phyloP scores from a whole-genome alignment of 2,797 vertebrate genomes.

The Molossus alvarezi region DNA sequence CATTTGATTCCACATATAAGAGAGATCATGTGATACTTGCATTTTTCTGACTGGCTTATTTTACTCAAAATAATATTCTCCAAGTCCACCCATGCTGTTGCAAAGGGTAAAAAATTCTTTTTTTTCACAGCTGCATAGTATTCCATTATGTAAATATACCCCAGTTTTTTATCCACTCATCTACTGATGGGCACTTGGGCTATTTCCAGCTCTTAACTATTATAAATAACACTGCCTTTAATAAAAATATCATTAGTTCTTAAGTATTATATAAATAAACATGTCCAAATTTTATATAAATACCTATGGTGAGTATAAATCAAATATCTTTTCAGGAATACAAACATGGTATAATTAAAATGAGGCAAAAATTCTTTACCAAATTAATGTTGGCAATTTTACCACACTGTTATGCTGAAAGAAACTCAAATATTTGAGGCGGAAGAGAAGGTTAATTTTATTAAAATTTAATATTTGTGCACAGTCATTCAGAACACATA shows the following conservation, averaged over 20 bases:
- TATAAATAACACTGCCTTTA: neutral
- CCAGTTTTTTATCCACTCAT: no score
- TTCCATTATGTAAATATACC: no score
- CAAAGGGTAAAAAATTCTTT: no score
- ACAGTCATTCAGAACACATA: neutral
- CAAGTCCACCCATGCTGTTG: no score
- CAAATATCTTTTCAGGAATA: conserved; percentile 4
- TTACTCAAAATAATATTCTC: no score
- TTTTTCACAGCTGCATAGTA: no score
- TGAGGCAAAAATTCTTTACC: neutral
- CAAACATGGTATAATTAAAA: neutral
- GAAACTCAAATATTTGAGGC: conserved; percentile 55
- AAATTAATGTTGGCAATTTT: conserved; percentile 22
- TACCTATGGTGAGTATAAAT: neutral
- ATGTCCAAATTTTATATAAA: conserved; percentile 8
- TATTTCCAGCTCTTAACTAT: no score
- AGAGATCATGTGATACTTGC: no score
- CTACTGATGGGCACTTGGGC: no score
- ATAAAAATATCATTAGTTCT: neutral
- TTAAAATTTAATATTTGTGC: neutral
- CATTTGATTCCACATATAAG: no score
- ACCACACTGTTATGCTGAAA: conserved; percentile 11
- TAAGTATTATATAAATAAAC: neutral
- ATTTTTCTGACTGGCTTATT: no score
- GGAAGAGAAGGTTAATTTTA: neutral